These are phyloP conservation scores for Trinorchestia longiramus DNA, from an alignment of 1,140 invertebrate species.

Conservation along the genomic window DNA sequence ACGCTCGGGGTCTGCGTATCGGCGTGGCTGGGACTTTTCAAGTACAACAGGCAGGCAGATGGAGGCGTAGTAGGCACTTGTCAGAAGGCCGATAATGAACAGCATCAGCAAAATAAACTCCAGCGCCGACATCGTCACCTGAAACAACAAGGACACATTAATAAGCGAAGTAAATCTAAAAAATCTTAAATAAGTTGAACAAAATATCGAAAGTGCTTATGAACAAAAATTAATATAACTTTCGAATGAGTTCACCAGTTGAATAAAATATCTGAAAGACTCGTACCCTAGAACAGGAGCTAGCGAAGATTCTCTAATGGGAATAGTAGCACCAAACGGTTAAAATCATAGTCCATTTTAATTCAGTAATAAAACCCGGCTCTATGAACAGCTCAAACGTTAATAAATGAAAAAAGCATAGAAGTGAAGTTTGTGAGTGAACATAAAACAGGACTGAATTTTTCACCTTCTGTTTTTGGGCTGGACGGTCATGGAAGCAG, in stretches of 20 bases:
- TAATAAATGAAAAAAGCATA: too few species aligned
- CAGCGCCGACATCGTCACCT: slow-evolving; percentile 19
- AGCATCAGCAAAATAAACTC: slow-evolving; percentile 38
- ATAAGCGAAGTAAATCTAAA: neutral
- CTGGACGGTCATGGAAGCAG: too few species aligned
- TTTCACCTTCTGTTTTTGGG: too few species aligned
- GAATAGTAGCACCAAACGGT: neutral
- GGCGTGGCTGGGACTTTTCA: neutral
- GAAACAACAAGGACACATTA: neutral
- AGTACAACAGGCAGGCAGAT: slow-evolving; percentile 22
- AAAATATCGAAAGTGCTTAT: neutral
- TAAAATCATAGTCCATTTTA: neutral
- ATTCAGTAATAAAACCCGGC: too few species aligned
- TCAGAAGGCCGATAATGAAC: slow-evolving; percentile 15
- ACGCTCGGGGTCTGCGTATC: neutral
- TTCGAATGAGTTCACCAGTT: neutral
- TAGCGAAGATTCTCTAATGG: neutral
- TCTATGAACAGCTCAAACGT: too few species aligned
- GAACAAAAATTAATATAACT: neutral
- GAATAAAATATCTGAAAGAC: neutral
- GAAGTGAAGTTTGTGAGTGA: too few species aligned
- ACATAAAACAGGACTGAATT: too few species aligned
- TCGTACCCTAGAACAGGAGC: neutral
- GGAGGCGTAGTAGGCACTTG: neutral
- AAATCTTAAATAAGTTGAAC: neutral